Evolutionary conservation across 2,888 invertebrate species (phyloP), one percentile per base, ranked within the genome.

Genomic region (Mechanitis mazaeus): DNA sequence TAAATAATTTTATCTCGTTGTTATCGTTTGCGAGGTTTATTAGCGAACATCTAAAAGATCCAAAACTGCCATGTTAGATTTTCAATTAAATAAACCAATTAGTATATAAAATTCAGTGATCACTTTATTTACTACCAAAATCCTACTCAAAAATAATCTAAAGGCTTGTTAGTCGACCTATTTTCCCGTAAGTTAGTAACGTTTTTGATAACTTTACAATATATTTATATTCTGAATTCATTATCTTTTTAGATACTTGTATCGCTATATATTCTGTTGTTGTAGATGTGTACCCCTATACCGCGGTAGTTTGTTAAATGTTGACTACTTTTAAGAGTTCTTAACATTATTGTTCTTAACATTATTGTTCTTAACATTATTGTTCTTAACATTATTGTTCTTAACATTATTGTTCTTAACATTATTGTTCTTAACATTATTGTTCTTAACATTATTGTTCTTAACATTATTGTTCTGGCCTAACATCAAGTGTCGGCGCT

Each of bases 301-400:
- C 58, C 66, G 64, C 64, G 67, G 59, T 64, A 42, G 55, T 64
- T 57, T 60, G 60, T 64, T 67, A 69, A 84, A 85, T 85, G 89
- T 89, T 89, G 82, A 87, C 89, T 89, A 89, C 89, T 89, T 88
- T 73, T 89, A 89, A 89, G 87, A 71, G 71, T 71, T 72, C 74
- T 66, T 77, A 73, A 73, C 77, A 83, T 80, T 77, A 78, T 71
- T 72, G 83, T 58, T 64, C 64, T 58, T 20, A 20, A 20, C 20
- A 20, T 20, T 20, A 20, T 20, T 20, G 20, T 20, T 20, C 20
- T 20, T 20, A 20, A 20, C 20, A 20, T 20, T 20, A 20, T 20
- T 20, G 20, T 20, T 20, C 20, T 20, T 20, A 20, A 20, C 20
- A 20, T 20, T 20, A 20, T 20, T 20, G 20, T 20, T 20, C 20